Evolutionary conservation across 2,888 invertebrate species (phyloP).

Genomic region (Caenorhabditis sp.): DNA sequence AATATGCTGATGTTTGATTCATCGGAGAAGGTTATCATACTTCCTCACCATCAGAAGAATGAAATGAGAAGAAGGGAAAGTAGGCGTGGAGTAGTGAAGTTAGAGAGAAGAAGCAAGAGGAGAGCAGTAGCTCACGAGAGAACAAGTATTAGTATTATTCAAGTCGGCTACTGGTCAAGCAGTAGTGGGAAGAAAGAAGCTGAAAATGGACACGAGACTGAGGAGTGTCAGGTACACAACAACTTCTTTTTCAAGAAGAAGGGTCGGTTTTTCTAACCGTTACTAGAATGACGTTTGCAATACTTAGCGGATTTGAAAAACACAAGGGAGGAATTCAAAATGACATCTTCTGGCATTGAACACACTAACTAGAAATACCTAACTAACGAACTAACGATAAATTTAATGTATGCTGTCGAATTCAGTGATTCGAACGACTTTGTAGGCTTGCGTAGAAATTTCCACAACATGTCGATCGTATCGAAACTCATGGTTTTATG

Average conservation of each 20-base stretch:
- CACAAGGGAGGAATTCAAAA: not conserved
- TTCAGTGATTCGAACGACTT: not conserved
- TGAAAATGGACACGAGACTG: slow-evolving; percentile 28
- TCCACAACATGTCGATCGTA: too few relatives aligned
- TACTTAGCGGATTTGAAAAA: slow-evolving; percentile 4
- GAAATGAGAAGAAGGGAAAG: slow-evolving; percentile 18
- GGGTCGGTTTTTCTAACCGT: slow-evolving; percentile 15
- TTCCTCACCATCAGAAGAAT: slow-evolving; percentile 12
- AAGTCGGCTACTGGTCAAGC: slow-evolving; percentile 44
- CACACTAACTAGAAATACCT: too few relatives aligned
- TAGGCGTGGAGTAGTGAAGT: slow-evolving; percentile 6
- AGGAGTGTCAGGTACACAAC: slow-evolving; percentile 31
- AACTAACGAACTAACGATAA: too few relatives aligned
- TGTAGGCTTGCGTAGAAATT: too few relatives aligned
- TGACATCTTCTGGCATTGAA: slow-evolving; percentile 21
- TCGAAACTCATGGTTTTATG: too few relatives aligned
- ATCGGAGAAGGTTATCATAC: slow-evolving; percentile 49
- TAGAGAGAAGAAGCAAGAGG: slow-evolving; percentile 8
- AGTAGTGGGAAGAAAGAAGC: slow-evolving; percentile 19
- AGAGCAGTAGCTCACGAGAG: slow-evolving; percentile 15
- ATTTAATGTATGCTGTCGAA: too few relatives aligned
- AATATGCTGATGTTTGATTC: slow-evolving; percentile 56
- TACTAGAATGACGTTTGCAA: slow-evolving; percentile 18
- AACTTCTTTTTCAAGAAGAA: slow-evolving; percentile 21
- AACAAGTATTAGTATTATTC: slow-evolving; percentile 52